These are phyloP conservation scores for Apamea anceps DNA, from an alignment of 2,888 invertebrate genomes.

Conservation along the genomic window DNA sequence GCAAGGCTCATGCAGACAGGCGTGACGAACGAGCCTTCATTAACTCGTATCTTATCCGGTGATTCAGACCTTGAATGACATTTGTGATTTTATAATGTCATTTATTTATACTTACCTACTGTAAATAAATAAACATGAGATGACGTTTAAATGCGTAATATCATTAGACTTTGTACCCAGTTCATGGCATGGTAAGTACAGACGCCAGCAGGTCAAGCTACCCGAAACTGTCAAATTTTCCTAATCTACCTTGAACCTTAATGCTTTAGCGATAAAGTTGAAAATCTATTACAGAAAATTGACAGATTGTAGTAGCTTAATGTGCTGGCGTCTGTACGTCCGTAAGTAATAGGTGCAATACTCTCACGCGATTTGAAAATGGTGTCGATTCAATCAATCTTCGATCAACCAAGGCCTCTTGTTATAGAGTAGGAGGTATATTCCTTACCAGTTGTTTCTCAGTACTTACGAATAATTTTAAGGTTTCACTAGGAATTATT, in stretches of 20 bases:
- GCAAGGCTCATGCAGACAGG: too few species aligned
- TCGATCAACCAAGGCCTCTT: not conserved
- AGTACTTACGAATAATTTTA: not conserved
- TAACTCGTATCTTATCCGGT: too few species aligned
- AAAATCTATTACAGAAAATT: too few species aligned
- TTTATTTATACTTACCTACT: too few species aligned
- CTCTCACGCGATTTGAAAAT: slow-evolving; percentile 11
- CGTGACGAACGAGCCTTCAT: too few species aligned
- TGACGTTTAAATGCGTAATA: not conserved
- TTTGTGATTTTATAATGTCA: too few species aligned
- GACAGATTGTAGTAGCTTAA: too few species aligned
- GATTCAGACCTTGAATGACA: too few species aligned
- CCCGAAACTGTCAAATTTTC: too few species aligned
- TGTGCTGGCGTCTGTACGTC: not conserved
- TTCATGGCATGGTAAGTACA: not conserved
- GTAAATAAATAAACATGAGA: slow-evolving; percentile 6
- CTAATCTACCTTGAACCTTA: too few species aligned
- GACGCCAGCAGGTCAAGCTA: too few species aligned
- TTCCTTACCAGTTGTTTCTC: not conserved
- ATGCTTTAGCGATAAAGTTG: too few species aligned
- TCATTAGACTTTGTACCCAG: slow-evolving; percentile 7
- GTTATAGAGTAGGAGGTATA: not conserved
- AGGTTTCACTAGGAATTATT: not conserved
- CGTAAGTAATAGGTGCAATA: not conserved
- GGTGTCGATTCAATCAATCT: slow-evolving; percentile 30